Conservation (phyloP, 2,113 vertebrate genomes). For the Melanotaenia duboulayi region DNA sequence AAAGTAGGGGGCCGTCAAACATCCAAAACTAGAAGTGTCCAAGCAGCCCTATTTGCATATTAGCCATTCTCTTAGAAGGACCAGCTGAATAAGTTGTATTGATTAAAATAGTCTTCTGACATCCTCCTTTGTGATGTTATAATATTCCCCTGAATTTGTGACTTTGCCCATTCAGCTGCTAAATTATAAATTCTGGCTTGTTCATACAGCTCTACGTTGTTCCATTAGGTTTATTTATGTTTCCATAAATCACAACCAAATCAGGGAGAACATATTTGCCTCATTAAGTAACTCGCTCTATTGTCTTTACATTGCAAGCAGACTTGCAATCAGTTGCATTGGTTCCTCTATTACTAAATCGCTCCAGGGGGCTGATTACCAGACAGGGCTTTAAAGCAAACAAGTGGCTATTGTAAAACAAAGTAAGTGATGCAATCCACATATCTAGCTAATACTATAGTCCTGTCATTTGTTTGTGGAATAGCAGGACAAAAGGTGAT, state of each 20-base stretch:
- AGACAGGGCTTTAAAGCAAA: conserved; percentile 50
- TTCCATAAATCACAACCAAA: conserved; percentile 71
- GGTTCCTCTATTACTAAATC: conserved; percentile 54
- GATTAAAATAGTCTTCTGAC: conserved; percentile 50
- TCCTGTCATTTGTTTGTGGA: conserved; percentile 32
- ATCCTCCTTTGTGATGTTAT: conserved; percentile 46
- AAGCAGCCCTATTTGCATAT: conserved; percentile 79
- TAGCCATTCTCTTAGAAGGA: conserved; percentile 55
- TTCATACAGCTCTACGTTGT: conserved; percentile 37
- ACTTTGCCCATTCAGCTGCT: conserved; percentile 24
- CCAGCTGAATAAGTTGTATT: conserved; percentile 66
- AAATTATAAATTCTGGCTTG: conserved; percentile 39
- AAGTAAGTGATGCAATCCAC: conserved; percentile 82
- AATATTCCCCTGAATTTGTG: conserved; percentile 25
- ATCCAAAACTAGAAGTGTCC: conserved; percentile 76
- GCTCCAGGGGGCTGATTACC: conserved; percentile 70
- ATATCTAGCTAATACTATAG: conserved; percentile 3
- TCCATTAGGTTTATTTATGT: conserved; percentile 46
- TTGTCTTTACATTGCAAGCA: conserved; percentile 68
- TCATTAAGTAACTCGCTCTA: conserved; percentile 65
- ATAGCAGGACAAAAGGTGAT: conserved; percentile 69
- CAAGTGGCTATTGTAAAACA: conserved; percentile 85
- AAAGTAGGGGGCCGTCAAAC: conserved; percentile 83
- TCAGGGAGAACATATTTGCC: conserved; percentile 62
- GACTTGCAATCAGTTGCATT: conserved; percentile 51